A percentile compares a stretch with the other conserved stretches of the same genome.
Conservation (phyloP, 1,140 invertebrate species). For the Pseudomyrmex cubaensis region DNA sequence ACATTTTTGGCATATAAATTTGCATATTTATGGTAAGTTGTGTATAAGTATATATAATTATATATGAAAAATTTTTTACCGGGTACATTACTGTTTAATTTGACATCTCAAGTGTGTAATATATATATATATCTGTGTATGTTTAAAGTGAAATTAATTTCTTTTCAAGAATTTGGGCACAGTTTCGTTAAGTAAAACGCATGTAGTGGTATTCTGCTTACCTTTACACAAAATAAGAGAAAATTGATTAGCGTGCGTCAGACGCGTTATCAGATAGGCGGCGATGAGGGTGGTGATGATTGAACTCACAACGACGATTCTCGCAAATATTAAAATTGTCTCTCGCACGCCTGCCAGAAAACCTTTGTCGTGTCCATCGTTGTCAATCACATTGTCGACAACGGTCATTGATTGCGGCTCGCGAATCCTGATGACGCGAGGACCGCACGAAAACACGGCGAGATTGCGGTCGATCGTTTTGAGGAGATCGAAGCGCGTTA, state of each 20-base stretch:
- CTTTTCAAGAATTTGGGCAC: too few species aligned
- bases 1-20: too few species aligned
- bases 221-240: constrained; percentile 62
- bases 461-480: background rate
- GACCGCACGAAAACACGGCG: constrained; percentile 15
- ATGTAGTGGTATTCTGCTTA: constrained; percentile 18
- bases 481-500: background rate
- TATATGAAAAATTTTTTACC: too few species aligned
- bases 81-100: too few species aligned
- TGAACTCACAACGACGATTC: constrained; percentile 62
- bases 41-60: too few species aligned
- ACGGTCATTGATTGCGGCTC: background rate
- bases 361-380: background rate
- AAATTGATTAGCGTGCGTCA: constrained; percentile 42
- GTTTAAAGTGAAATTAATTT: too few species aligned
- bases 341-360: constrained; percentile 33
- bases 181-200: background rate
- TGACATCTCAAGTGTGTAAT: too few species aligned
- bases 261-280: constrained; percentile 60
- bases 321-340: constrained; percentile 54
- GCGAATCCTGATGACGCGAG: background rate
- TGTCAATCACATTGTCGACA: background rate
- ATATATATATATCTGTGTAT: too few species aligned
- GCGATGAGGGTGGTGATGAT: constrained; percentile 45
- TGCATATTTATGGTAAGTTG: too few species aligned